Base-by-base conservation (phyloP, 2,113 vertebrate species). In the Pseudorhombus dupliciocellatus region DNA sequence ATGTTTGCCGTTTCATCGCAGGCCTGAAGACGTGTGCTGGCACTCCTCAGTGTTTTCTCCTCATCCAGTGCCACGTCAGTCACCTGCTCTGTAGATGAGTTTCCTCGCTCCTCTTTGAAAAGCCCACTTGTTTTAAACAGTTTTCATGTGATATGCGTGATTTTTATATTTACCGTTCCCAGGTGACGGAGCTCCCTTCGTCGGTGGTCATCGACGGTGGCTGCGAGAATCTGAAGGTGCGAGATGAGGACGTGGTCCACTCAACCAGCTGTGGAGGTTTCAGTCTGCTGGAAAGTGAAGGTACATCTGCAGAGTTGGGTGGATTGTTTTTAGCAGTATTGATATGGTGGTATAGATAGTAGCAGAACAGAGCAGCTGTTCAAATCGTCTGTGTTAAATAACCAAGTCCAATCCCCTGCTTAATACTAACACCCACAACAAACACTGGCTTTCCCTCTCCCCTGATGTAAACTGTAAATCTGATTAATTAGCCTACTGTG, bases 331-430 rank as follows among this genome's bases (percentile, higher is more conserved):
- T 69, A 75, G 56, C 50, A 7, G 55, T 30, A 54, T 67, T 73
- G 60, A 87, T 84, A 76, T 77, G 77, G 74, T 64, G 56, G 64
- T 73, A 82, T 78, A 77, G 84, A 87, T 81, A 65, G 71, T 67
- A 66, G 65, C 81, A 66, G 54, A 75, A 64, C 72, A 59, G 65
- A 83, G 77, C 90, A 90, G 89, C 90, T 91, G 90, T 91, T 89
- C 90, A 90, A 90, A 91, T 86, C 66, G 51, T 85, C 68, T 74
- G 69, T 86, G 85, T 87, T 90, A 84, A 91, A 86, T 80, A 88
- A 81, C 80, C 81, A 79, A 75, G 73, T 88, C 86, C 81, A 81
- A 89, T 87, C 87, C 86, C 64, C 84, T 57, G 83, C 85, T 88
- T 82, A 88, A 80, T 79, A 73, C 86, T 81, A 88, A 89, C 86